These are phyloP conservation scores for Vombatus ursinus DNA, from an alignment of 2,113 vertebrate species.

Conservation along the genomic window DNA sequence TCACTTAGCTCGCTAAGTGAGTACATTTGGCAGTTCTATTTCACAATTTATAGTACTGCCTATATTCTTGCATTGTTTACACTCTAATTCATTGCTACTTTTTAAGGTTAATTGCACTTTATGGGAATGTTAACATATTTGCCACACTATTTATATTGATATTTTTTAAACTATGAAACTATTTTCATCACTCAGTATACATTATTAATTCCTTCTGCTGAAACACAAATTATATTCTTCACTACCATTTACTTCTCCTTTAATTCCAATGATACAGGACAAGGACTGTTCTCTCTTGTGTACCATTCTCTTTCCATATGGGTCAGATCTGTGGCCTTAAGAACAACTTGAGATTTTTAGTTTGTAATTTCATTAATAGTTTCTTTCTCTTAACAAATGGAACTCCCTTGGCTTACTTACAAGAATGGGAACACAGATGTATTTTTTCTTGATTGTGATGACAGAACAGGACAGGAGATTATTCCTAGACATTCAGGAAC, in stretches of 20 bases:
- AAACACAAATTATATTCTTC: constrained; percentile 1
- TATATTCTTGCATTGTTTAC: neutral
- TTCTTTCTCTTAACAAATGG: constrained; percentile 36
- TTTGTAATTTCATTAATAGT: neutral
- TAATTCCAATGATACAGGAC: neutral
- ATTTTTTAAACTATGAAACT: neutral
- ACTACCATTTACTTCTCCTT: neutral
- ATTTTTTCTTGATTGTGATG: constrained; percentile 59
- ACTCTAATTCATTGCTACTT: neutral
- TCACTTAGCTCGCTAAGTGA: neutral
- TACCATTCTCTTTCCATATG: neutral
- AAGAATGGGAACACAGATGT: neutral
- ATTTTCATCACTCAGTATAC: constrained; percentile 1
- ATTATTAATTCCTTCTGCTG: neutral
- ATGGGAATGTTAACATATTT: neutral
- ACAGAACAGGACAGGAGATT: neutral
- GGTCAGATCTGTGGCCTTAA: neutral
- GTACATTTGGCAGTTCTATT: constrained; percentile 10
- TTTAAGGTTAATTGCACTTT: neutral
- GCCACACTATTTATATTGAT: neutral
- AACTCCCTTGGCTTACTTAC: constrained; percentile 3
- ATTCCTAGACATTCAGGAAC: constrained; percentile 54
- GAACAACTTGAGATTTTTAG: constrained; percentile 13
- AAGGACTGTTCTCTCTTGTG: fast-evolving
- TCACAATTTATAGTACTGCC: neutral